Base-by-base conservation (phyloP, 53 echinoderm and acorn worm genomes). In the Arbacia lixula region DNA sequence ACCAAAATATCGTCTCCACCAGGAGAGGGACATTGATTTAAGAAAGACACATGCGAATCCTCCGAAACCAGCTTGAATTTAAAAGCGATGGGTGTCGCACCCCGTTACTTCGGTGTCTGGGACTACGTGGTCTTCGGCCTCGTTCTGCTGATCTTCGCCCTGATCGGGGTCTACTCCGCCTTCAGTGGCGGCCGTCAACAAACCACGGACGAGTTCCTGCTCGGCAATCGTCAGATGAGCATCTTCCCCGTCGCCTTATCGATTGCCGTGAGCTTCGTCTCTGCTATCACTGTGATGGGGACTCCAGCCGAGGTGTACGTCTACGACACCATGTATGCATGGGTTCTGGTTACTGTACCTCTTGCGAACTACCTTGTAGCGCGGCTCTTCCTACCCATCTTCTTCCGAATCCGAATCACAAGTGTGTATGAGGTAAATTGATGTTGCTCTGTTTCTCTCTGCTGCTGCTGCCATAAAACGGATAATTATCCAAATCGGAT, bases 101-200 rank as follows among this genome's bases (percentile, higher is more conserved):
- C 29, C 28, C 71, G 71, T 46, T 29, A 60, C 37, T 78, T 81
- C 40, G 84, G 66, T 8, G 83, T 55, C n/a, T 87, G 81, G 26
- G 93, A 93, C 41, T 93, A 90, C 50, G 90, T 84, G n/a, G 72
- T 93, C 51, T 90, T 93, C 33, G 73, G 66, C n/a, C 53, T 84
- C 22, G 63, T 89, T 31, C 76, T 94, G 3, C 36, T 71, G 14
- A 38, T 89, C 35, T 91, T 91, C 10, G 82, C 87, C 12, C 68
- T 77, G n/a, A 94, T 94, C 55, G 94, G 94, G 9, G 36, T 94
- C 22, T 94, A 84, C 72, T 86, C 89, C 77, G 94, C 91, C 22
- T 33, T 86, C 2, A 65, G 86, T 25, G 94, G 91, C 1, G 94
- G 94, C 17, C 89, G 72, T 53, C 94, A 94, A 69, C 63, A 61